These are phyloP conservation scores for Caenorhabditis tropicalis DNA, from an alignment of 1,140 invertebrate genomes.

Conservation along the genomic window DNA sequence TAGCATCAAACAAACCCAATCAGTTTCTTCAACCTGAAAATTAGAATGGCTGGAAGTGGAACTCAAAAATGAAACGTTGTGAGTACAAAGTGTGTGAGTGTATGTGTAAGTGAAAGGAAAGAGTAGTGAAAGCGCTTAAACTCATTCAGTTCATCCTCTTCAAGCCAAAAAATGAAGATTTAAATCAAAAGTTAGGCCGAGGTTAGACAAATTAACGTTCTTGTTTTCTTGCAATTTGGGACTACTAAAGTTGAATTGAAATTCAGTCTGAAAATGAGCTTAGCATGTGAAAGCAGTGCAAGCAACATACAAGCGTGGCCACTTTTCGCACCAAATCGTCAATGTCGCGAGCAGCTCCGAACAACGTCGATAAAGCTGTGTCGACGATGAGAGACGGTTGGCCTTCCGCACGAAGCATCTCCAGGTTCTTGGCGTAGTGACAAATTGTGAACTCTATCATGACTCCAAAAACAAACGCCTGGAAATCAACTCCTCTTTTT, in stretches of 20 bases:
- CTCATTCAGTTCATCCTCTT: constrained; percentile 15
- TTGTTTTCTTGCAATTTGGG: not conserved
- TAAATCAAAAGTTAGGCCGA: not conserved
- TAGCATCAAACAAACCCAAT: constrained; percentile 26
- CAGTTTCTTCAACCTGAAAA: constrained; percentile 31
- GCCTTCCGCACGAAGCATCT: constrained; percentile 54
- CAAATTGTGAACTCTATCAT: constrained; percentile 72
- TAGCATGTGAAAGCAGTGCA: constrained; percentile 39
- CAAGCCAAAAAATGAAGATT: not conserved
- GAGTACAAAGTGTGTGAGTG: not conserved
- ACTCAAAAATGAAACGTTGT: not conserved
- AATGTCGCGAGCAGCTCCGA: constrained; percentile 58
- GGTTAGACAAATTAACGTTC: not conserved
- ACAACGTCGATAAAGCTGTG: constrained; percentile 66
- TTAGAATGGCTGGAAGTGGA: not conserved
- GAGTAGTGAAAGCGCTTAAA: constrained; percentile 11
- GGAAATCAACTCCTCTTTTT: not conserved
- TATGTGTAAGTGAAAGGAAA: not conserved
- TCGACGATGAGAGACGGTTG: constrained; percentile 61
- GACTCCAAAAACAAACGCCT: constrained; percentile 62
- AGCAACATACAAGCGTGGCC: constrained; percentile 36
- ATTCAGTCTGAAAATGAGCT: constrained; percentile 33
- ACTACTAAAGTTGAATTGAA: not conserved
- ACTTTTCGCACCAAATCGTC: constrained; percentile 55
- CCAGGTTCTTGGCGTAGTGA: constrained; percentile 70